Percentiles rank a stretch among this genome's conserved stretches.
Conservation (phyloP, 1,140 invertebrate genomes). For the Hydropsyche tenuis region DNA sequence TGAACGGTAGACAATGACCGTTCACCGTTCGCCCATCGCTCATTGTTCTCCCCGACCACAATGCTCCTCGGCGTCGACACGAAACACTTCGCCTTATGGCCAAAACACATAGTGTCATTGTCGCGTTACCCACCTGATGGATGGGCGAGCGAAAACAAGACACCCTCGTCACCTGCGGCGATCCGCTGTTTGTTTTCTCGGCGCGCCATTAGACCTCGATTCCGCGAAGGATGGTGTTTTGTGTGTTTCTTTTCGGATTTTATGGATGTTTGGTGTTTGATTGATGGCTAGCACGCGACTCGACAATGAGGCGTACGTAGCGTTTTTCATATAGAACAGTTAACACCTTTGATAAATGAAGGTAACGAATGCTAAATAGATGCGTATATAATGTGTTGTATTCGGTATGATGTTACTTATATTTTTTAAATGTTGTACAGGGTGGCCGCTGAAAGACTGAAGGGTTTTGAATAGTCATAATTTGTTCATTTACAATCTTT, state of each 20-base stretch:
- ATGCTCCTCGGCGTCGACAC: conserved; percentile 11
- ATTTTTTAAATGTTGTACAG: no score
- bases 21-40: conserved; percentile 24
- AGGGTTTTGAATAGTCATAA: no score
- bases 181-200: background rate
- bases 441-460: no score
- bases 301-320: background rate
- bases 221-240: conserved; percentile 20
- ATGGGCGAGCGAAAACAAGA: conserved; percentile 32
- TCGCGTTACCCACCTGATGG: no score
- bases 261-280: conserved; percentile 23
- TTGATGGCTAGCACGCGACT: conserved; percentile 36
- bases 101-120: no score
- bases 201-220: background rate
- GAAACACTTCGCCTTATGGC: background rate
- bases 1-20: conserved; percentile 2
- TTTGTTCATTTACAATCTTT: no score
- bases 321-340: background rate
- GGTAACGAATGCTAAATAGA: background rate
- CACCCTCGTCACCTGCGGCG: background rate
- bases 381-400: no score
- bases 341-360: background rate
- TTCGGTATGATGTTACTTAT: no score
- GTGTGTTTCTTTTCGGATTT: conserved; percentile 26
- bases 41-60: conserved; percentile 15